A percentile compares a stretch with the other conserved stretches of the same genome.
Conservation (phyloP, 2,113 vertebrate species). For the Brachyhypopomus occidentalis region DNA sequence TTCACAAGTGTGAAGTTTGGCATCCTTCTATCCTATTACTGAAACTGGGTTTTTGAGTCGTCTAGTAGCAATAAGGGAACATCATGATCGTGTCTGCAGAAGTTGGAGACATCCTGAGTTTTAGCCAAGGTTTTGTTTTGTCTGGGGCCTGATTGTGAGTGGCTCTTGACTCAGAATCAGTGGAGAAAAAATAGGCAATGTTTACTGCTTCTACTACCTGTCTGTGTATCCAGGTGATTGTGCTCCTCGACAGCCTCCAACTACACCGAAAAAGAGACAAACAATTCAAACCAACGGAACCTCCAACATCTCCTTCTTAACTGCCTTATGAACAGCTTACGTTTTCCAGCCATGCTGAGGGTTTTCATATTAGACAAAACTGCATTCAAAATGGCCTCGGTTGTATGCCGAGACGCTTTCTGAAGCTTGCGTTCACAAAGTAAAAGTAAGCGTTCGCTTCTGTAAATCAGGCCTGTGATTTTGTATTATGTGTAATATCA, state of each 20-base stretch:
- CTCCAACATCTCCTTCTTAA: neutral
- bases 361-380: neutral
- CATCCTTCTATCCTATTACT: neutral
- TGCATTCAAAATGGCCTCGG: neutral
- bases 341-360: neutral
- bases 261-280: neutral
- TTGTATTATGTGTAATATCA: neutral
- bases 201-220: conserved; percentile 2
- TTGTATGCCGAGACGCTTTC: neutral
- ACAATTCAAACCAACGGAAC: neutral
- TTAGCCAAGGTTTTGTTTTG: neutral
- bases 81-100: neutral
- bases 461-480: too few species aligned
- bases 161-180: conserved; percentile 25
- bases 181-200: conserved; percentile 1
- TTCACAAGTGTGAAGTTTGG: neutral
- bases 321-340: neutral
- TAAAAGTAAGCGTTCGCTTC: too few species aligned
- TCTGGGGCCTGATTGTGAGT: conserved; percentile 20
- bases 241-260: neutral
- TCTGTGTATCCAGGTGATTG: neutral
- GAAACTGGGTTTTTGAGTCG: neutral
- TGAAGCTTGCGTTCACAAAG: too few species aligned
- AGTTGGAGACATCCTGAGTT: neutral
- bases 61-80: too few species aligned